phyloP scores from a whole-genome alignment of 2,113 vertebrate species.

The Gnathonemus echidnorhynchus region DNA sequence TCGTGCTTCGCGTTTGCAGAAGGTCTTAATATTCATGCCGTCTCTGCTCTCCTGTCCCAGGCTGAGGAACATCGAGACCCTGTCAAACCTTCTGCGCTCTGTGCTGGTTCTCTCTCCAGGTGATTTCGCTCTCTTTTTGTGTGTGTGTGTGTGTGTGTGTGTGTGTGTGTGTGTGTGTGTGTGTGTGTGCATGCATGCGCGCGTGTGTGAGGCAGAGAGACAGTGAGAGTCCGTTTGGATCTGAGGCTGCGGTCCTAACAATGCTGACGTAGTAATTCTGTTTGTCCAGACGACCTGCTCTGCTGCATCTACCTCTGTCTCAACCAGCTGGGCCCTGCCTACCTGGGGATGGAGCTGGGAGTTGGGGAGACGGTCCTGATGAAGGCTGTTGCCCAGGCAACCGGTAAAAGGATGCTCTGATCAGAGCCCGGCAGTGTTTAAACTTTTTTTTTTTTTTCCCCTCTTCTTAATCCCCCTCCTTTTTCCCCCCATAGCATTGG shows the following conservation, averaged over 20 bases:
- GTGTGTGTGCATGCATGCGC: background rate
- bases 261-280: background rate
- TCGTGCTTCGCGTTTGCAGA: background rate
- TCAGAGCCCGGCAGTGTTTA: background rate
- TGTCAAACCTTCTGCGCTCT: slow-evolving; percentile 79
- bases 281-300: slow-evolving; percentile 65
- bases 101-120: slow-evolving; percentile 72
- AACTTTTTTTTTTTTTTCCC: background rate
- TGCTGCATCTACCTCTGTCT: slow-evolving; percentile 79
- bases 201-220: background rate
- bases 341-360: slow-evolving; percentile 76
- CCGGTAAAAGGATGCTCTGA: slow-evolving; percentile 50
- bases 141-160: background rate
- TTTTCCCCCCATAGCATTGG: background rate
- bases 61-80: slow-evolving; percentile 77
- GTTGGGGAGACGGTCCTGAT: slow-evolving; percentile 76
- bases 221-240: too few species aligned
- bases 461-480: background rate
- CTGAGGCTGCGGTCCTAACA: background rate
- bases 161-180: background rate
- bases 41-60: slow-evolving; percentile 41
- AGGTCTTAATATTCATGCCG: background rate
- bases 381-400: slow-evolving; percentile 80
- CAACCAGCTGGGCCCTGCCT: slow-evolving; percentile 77
- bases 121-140: slow-evolving; percentile 50